phyloP scores from a whole-genome alignment of 2,797 vertebrate species.

The Alca torda region DNA sequence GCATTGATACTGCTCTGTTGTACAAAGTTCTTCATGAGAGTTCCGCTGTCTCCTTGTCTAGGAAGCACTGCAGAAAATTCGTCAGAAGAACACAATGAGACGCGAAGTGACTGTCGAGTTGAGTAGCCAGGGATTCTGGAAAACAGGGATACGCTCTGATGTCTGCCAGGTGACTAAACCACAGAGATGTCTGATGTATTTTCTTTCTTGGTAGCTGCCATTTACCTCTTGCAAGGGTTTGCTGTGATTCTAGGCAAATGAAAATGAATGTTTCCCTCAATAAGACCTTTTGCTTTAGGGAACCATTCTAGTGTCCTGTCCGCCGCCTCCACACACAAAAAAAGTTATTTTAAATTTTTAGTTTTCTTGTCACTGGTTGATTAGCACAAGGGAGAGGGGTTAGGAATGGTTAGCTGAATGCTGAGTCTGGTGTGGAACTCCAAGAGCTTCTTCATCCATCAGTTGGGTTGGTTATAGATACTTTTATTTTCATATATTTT shows the following conservation, averaged over 20 bases:
- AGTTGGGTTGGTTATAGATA: neutral
- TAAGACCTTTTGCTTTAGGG: neutral
- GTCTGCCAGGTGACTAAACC: slow-evolving; percentile 89
- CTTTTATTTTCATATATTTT: neutral
- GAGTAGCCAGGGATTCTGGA: slow-evolving; percentile 99
- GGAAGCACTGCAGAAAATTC: slow-evolving; percentile 98
- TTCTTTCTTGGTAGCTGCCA: neutral
- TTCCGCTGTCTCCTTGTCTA: slow-evolving; percentile 56
- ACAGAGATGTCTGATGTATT: neutral
- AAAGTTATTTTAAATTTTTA: neutral
- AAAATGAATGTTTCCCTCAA: neutral
- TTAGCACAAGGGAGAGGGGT: neutral
- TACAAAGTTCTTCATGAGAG: neutral
- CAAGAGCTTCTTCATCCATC: neutral
- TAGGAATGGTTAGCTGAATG: neutral
- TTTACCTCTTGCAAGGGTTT: neutral
- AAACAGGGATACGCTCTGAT: slow-evolving; percentile 95
- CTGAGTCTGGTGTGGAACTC: neutral
- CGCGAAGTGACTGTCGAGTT: slow-evolving; percentile 98
- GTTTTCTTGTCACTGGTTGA: neutral
- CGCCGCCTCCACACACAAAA: neutral
- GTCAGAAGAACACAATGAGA: slow-evolving; percentile 99
- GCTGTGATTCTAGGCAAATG: neutral
- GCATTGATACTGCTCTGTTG: neutral
- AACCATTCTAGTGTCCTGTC: neutral